A percentile compares a stretch with the other conserved stretches of the same genome.
Evolutionary conservation across 2,888 invertebrate genomes (phyloP).

Genomic region (Drosophila anceps): DNA sequence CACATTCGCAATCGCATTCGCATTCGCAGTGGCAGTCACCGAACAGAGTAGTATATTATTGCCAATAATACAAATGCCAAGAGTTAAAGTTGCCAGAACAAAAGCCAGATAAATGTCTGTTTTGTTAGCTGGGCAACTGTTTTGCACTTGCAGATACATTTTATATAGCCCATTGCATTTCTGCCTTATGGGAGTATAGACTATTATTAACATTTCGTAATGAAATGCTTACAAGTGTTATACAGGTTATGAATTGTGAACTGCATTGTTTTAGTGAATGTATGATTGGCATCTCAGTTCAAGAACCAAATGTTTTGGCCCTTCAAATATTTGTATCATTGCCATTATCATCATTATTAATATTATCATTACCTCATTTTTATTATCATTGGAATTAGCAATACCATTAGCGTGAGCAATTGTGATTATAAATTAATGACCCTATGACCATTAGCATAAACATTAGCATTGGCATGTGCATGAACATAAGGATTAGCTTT

Average conservation of each 20-base stretch:
- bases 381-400: background rate
- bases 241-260: conserved; percentile 1
- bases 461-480: background rate
- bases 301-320: too few relatives aligned
- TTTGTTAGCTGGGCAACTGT: conserved; percentile 37
- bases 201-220: conserved; percentile 34
- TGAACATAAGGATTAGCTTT: background rate
- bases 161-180: conserved; percentile 17
- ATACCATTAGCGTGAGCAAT: background rate
- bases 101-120: conserved; percentile 49
- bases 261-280: background rate
- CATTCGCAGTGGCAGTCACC: conserved; percentile 19
- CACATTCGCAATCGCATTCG: conserved; percentile 21
- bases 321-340: background rate
- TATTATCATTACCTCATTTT: background rate
- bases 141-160: conserved; percentile 19
- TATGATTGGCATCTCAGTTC: too few relatives aligned
- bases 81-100: conserved; percentile 55
- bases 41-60: conserved; percentile 56
- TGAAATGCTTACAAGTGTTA: background rate
- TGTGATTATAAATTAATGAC: too few relatives aligned
- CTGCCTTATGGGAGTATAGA: conserved; percentile 19
- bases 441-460: too few relatives aligned
- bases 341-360: background rate
- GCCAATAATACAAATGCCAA: conserved; percentile 70